Evolutionary conservation across 2,888 invertebrate genomes (phyloP).

Genomic region (Acronicta leporina): DNA sequence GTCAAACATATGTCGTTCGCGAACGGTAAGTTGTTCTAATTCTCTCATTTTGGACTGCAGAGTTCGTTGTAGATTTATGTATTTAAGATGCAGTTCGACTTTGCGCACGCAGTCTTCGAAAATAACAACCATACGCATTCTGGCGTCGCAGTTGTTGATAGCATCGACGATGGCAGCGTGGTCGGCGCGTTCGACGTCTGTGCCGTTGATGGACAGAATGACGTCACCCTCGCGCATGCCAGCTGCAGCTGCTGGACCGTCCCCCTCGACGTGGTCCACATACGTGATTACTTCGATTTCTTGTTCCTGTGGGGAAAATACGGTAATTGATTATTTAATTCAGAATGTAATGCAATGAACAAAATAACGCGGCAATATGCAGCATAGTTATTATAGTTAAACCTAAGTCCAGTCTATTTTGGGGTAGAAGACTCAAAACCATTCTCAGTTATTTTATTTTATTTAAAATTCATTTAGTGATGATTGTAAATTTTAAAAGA

Average conservation of each 20-base stretch:
- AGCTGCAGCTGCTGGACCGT: conserved; percentile 96
- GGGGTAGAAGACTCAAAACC: too few relatives aligned
- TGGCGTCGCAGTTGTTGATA: conserved; percentile 95
- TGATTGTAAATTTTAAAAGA: too few relatives aligned
- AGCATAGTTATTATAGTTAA: too few relatives aligned
- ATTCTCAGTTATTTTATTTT: too few relatives aligned
- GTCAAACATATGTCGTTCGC: conserved; percentile 95
- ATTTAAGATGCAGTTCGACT: conserved; percentile 97
- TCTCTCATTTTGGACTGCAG: conserved; percentile 95
- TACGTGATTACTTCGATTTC: conserved; percentile 99
- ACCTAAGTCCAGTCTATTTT: too few relatives aligned
- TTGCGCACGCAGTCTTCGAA: conserved; percentile 99
- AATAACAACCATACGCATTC: conserved; percentile 98
- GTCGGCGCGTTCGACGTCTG: conserved; percentile 97
- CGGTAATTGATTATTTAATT: too few relatives aligned
- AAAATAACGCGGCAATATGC: too few relatives aligned
- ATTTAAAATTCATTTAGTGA: too few relatives aligned
- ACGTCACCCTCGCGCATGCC: conserved; percentile 99
- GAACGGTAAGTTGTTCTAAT: conserved; percentile 93
- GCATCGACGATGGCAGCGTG: conserved; percentile 97
- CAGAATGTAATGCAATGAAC: too few relatives aligned
- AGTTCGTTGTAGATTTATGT: conserved; percentile 95
- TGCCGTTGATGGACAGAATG: conserved; percentile 98
- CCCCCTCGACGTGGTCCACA: conserved; percentile 98
- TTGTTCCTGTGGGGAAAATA: conserved; percentile 89